Evolutionary conservation across 2,888 invertebrate species (phyloP).

Genomic region (Scaptomyza reducta): DNA sequence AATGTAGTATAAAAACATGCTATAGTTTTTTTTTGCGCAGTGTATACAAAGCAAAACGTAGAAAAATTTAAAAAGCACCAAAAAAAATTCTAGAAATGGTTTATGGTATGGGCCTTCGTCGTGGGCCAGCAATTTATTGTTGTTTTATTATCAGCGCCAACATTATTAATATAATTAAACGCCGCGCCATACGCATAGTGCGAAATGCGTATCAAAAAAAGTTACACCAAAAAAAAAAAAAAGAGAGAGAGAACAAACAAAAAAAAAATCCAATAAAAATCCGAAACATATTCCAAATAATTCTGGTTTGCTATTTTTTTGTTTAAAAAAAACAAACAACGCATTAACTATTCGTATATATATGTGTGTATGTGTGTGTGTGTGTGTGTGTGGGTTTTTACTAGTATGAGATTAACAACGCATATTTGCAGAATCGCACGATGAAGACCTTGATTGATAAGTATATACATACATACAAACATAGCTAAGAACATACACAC

Average conservation of each 20-base stretch:
- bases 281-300: slow-evolving; percentile 31
- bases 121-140: slow-evolving; percentile 50
- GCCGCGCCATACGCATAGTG: slow-evolving; percentile 41
- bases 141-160: slow-evolving; percentile 50
- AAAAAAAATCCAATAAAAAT: slow-evolving; percentile 31
- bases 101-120: slow-evolving; percentile 46
- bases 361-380: slow-evolving; percentile 7
- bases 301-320: slow-evolving; percentile 21
- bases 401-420: slow-evolving; percentile 56
- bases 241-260: not conserved
- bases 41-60: too few relatives aligned
- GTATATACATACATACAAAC: slow-evolving; percentile 37
- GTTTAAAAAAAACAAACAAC: slow-evolving; percentile 30
- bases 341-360: slow-evolving; percentile 1
- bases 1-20: too few relatives aligned
- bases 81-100: slow-evolving; percentile 17
- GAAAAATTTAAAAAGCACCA: too few relatives aligned
- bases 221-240: slow-evolving; percentile 29
- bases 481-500: slow-evolving; percentile 29
- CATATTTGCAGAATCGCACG: slow-evolving; percentile 76
- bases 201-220: slow-evolving; percentile 53
- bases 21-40: too few relatives aligned
- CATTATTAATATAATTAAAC: slow-evolving; percentile 68
- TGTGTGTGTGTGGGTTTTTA: slow-evolving; percentile 5
- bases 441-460: slow-evolving; percentile 77